Percentiles rank a stretch among this genome's conserved stretches.
phyloP scores from a whole-genome alignment of 2,113 vertebrate genomes.

The Notechis scutatus region DNA sequence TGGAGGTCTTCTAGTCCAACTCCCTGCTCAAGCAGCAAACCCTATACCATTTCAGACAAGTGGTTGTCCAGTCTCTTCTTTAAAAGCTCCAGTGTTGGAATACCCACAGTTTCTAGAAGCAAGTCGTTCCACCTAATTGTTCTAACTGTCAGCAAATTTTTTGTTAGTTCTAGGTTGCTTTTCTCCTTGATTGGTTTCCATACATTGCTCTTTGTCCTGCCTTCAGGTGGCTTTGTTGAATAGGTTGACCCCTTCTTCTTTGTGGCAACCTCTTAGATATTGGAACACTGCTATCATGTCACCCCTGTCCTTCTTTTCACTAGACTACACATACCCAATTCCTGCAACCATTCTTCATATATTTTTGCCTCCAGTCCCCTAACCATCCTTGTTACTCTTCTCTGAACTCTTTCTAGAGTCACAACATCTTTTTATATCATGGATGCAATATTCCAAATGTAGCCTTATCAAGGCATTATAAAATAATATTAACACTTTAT shows the following conservation, averaged over 20 bases:
- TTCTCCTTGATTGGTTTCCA: background rate
- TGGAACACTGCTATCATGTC: background rate
- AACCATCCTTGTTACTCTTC: background rate
- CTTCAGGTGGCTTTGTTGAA: background rate
- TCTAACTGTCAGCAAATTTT: background rate
- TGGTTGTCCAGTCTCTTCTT: background rate
- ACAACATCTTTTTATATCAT: background rate
- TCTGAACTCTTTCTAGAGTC: background rate
- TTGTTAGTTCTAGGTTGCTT: background rate
- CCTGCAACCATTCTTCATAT: background rate
- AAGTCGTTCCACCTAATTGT: background rate
- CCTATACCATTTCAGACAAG: background rate
- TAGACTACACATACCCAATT: background rate
- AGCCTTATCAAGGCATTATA: background rate
- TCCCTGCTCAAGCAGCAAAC: background rate
- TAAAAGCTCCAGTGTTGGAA: background rate
- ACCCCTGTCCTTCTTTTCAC: background rate
- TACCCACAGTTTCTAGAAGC: background rate
- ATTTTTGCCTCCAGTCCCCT: background rate
- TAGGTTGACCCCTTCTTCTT: background rate
- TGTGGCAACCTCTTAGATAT: background rate
- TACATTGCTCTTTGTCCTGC: background rate
- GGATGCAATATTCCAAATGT: background rate
- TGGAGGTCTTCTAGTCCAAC: background rate
- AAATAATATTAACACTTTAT: background rate